Evolutionary conservation across 1,140 invertebrate species (phyloP).

Genomic region (Adoxophyes honmai): DNA sequence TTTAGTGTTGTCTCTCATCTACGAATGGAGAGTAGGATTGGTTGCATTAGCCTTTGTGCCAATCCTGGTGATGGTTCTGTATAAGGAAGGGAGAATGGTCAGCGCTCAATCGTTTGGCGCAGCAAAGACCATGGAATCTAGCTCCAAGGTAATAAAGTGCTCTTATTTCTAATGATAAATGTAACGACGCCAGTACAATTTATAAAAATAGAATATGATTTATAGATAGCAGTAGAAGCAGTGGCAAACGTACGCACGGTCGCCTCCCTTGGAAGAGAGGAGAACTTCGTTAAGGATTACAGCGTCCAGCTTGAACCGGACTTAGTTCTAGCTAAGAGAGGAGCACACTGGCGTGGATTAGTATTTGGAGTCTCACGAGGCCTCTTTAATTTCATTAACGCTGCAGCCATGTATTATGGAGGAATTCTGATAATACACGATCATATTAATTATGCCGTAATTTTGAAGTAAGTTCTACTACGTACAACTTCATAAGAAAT

Average conservation of each 20-base stretch:
- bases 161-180: no score
- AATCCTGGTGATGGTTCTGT: conserved; percentile 80
- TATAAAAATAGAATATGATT: no score
- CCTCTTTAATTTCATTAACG: conserved; percentile 87
- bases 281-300: conserved; percentile 81
- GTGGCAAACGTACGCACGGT: conserved; percentile 90
- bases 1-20: conserved; percentile 81
- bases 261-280: conserved; percentile 84
- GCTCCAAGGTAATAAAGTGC: conserved; percentile 78
- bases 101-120: conserved; percentile 78
- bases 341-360: conserved; percentile 81
- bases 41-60: conserved; percentile 84
- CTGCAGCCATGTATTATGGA: conserved; percentile 84
- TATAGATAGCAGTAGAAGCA: conserved; percentile 85
- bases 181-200: no score
- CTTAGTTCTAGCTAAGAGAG: conserved; percentile 73
- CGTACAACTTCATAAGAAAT: no score
- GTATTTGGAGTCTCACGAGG: conserved; percentile 85
- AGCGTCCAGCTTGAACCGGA: conserved; percentile 77
- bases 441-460: conserved; percentile 78
- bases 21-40: conserved; percentile 85
- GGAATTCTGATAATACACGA: conserved; percentile 82
- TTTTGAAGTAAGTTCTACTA: conserved; percentile 88
- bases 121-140: conserved; percentile 79
- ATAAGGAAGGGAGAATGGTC: conserved; percentile 81